phyloP scores from a whole-genome alignment of 2,888 invertebrate genomes.

The Zelleria hepariella region DNA sequence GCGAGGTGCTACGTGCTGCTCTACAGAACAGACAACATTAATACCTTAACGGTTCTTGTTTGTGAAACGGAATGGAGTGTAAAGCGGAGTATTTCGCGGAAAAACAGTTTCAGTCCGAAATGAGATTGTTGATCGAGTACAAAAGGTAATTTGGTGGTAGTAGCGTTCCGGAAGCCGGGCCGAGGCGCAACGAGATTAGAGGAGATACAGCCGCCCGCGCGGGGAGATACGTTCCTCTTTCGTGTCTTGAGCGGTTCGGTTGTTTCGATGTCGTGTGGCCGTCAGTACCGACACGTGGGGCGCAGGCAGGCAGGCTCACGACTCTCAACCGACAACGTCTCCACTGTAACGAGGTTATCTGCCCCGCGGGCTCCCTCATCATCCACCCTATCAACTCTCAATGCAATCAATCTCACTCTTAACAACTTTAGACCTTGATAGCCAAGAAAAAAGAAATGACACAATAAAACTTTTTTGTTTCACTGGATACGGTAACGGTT shows the following conservation, averaged over 20 bases:
- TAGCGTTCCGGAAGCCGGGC: conserved; percentile 30
- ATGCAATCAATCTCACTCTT: conserved; percentile 46
- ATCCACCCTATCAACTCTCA: conserved; percentile 49
- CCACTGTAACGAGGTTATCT: conserved; percentile 67
- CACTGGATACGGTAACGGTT: too few relatives aligned
- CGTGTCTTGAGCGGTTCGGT: neutral
- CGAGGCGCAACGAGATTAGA: conserved; percentile 63
- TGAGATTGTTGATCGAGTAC: conserved; percentile 60
- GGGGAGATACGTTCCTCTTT: neutral
- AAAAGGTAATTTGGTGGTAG: conserved; percentile 58
- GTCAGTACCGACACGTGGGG: too few relatives aligned
- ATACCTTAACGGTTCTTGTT: conserved; percentile 37
- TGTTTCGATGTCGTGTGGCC: neutral
- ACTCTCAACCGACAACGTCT: conserved; percentile 15
- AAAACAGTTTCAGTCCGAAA: conserved; percentile 50
- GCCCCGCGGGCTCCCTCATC: conserved; percentile 63
- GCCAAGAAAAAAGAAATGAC: neutral
- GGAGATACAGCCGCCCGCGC: conserved; percentile 30
- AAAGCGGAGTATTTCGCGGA: conserved; percentile 34
- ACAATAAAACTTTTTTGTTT: neutral
- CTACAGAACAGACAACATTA: conserved; percentile 34
- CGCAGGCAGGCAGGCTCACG: too few relatives aligned
- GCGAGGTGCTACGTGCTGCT: conserved; percentile 48
- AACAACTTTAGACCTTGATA: neutral
- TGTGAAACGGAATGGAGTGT: conserved; percentile 27